Percentiles rank a stretch among this genome's conserved stretches.
phyloP scores from a whole-genome alignment of 2,888 invertebrate species.

The Diarsia dahlii region DNA sequence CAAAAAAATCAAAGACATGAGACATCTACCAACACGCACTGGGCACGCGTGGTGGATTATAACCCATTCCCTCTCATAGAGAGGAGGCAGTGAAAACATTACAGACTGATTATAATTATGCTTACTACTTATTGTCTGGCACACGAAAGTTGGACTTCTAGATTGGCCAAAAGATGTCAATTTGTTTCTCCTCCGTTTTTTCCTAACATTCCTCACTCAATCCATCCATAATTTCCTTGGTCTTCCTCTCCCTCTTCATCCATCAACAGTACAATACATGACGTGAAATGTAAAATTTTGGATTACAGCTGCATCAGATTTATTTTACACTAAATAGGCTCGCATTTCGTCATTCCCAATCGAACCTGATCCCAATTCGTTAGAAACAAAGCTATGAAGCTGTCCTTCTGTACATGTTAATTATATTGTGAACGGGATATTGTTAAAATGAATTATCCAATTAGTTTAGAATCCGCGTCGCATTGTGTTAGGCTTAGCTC shows the following conservation, averaged over 20 bases:
- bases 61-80: too few species aligned
- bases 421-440: conserved; percentile 33
- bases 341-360: too few species aligned
- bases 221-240: too few species aligned
- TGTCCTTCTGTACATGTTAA: background rate
- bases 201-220: too few species aligned
- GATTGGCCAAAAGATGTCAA: background rate
- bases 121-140: background rate
- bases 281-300: background rate
- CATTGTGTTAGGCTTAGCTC: conserved; percentile 40
- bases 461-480: conserved; percentile 50
- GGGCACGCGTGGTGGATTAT: too few species aligned
- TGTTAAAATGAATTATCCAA: conserved; percentile 62
- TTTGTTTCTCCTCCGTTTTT: too few species aligned
- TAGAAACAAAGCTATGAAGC: background rate
- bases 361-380: background rate
- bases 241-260: too few species aligned
- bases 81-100: too few species aligned
- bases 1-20: too few species aligned
- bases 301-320: background rate
- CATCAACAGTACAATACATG: background rate
- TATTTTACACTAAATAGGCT: too few species aligned
- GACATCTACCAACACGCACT: too few species aligned
- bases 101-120: too few species aligned
- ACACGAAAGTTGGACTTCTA: background rate